Percentiles rank a stretch among this genome's conserved stretches.
Evolutionary conservation across 2,888 invertebrate species (phyloP).

Genomic region (Agonopterix alstromeriana): DNA sequence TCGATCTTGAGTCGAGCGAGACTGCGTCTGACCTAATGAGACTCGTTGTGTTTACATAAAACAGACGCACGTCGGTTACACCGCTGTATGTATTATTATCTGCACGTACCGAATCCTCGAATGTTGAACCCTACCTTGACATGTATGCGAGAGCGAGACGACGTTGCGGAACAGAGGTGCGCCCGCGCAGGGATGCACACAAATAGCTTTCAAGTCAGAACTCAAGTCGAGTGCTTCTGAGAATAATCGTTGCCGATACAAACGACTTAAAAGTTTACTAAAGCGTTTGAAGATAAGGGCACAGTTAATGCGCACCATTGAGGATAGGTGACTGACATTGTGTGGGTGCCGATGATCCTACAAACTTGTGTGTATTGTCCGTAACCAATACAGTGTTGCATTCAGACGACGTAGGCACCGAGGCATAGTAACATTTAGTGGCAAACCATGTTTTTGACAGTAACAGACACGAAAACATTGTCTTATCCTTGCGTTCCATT

Average conservation of each 20-base stretch:
- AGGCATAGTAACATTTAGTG: conserved; percentile 1
- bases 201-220: conserved; percentile 63
- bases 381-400: no score
- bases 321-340: conserved; percentile 21
- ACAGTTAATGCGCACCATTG: conserved; percentile 25
- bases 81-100: conserved; percentile 57
- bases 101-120: conserved; percentile 63
- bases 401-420: no score
- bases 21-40: conserved; percentile 52
- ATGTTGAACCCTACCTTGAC: conserved; percentile 76
- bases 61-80: conserved; percentile 52
- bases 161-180: conserved; percentile 56
- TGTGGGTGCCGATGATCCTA: no score
- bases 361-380: no score
- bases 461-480: no score
- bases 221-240: conserved; percentile 57
- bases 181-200: conserved; percentile 62
- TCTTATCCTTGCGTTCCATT: conserved; percentile 2
- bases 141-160: conserved; percentile 65
- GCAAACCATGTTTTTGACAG: neutral
- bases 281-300: conserved; percentile 20
- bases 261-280: conserved; percentile 16
- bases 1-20: conserved; percentile 9
- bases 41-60: conserved; percentile 44
- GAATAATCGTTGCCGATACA: conserved; percentile 39